Percentiles rank a stretch among this genome's conserved stretches.
Evolutionary conservation across 2,888 invertebrate genomes (phyloP).

Genomic region (Tetranychus truncatus): DNA sequence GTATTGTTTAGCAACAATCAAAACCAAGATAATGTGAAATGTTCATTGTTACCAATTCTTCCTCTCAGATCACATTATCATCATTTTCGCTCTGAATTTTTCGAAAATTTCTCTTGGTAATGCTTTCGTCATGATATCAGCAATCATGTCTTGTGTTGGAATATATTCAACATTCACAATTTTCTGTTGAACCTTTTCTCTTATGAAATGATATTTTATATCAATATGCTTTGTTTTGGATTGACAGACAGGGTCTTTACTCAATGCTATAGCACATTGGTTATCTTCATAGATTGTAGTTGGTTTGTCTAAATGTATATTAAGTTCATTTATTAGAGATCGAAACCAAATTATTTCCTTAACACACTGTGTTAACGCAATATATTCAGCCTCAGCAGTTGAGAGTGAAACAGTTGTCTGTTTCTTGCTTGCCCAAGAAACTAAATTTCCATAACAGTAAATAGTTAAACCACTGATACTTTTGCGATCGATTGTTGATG

Average conservation of each 20-base stretch:
- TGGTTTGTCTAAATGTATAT: background rate
- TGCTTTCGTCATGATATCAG: slow-evolving; percentile 28
- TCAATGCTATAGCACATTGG: slow-evolving; percentile 24
- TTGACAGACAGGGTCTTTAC: no score
- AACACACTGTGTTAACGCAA: slow-evolving; percentile 12
- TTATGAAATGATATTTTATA: slow-evolving; percentile 23
- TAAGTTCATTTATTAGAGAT: slow-evolving; percentile 13
- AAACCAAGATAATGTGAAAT: no score
- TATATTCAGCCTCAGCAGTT: slow-evolving; percentile 21
- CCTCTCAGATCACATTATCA: no score
- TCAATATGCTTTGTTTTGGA: slow-evolving; percentile 28
- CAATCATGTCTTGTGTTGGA: slow-evolving; percentile 23
- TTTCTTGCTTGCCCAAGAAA: slow-evolving; percentile 20
- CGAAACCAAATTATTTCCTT: slow-evolving; percentile 17
- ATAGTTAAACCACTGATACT: slow-evolving; percentile 18
- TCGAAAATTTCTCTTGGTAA: slow-evolving; percentile 17
- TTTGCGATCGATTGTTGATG: slow-evolving; percentile 19
- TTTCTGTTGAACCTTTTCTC: slow-evolving; percentile 17
- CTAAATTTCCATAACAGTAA: slow-evolving; percentile 11
- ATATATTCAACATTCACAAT: slow-evolving; percentile 24
- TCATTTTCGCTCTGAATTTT: background rate
- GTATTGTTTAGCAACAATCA: no score
- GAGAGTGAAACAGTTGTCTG: slow-evolving; percentile 19
- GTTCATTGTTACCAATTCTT: no score
- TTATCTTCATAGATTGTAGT: slow-evolving; percentile 23